Conservation (phyloP, 2,797 vertebrate genomes). For the Crocodylus rhombifer region DNA sequence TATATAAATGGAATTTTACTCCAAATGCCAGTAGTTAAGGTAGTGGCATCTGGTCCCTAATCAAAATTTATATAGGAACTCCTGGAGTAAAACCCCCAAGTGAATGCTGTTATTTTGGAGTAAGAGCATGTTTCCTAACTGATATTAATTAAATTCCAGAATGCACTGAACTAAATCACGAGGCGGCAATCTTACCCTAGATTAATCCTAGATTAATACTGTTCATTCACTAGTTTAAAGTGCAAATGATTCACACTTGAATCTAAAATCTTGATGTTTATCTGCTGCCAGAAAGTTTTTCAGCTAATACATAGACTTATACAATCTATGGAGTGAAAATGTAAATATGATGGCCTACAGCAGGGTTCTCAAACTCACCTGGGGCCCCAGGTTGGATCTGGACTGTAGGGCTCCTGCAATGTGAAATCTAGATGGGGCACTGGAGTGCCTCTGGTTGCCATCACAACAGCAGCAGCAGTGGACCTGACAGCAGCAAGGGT, state of each 20-base stretch:
- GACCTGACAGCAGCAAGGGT: too few species aligned
- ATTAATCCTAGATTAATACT: not conserved
- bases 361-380: too few species aligned
- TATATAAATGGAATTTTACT: not conserved
- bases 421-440: too few species aligned
- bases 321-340: not conserved
- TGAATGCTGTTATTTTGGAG: not conserved
- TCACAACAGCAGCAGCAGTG: too few species aligned
- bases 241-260: too few species aligned
- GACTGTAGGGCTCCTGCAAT: too few species aligned
- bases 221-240: too few species aligned
- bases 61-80: not conserved
- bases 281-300: not conserved
- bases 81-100: not conserved
- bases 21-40: not conserved
- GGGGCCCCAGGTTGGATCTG: too few species aligned
- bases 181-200: not conserved
- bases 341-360: not conserved
- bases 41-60: not conserved
- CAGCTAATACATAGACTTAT: not conserved
- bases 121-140: not conserved
- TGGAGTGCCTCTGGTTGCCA: too few species aligned
- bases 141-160: not conserved
- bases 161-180: not conserved
- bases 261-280: not conserved